Percentiles rank a stretch among this genome's conserved stretches.
These are phyloP conservation scores for Glareola pratincola DNA, from an alignment of 2,113 vertebrate genomes.

Conservation along the genomic window DNA sequence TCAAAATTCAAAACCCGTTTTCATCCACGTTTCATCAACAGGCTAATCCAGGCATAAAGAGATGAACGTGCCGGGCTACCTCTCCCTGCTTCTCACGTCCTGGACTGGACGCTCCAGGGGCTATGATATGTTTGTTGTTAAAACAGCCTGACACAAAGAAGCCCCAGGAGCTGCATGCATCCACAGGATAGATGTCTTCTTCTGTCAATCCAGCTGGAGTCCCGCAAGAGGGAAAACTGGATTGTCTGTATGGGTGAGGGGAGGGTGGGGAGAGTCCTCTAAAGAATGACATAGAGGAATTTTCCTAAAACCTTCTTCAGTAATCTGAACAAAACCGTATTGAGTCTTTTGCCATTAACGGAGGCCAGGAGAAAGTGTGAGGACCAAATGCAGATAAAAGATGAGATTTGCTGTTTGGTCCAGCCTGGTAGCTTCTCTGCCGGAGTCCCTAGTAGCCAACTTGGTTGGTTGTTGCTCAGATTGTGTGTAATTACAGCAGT, in stretches of 20 bases:
- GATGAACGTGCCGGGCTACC: neutral
- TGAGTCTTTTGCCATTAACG: neutral
- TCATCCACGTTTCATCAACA: neutral
- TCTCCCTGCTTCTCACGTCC: neutral
- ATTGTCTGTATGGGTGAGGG: neutral
- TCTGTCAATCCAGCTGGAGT: slow-evolving; percentile 37
- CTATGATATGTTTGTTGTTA: slow-evolving; percentile 44
- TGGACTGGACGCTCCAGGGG: slow-evolving; percentile 17
- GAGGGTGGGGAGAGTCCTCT: neutral
- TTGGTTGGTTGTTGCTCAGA: neutral
- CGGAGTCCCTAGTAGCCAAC: neutral
- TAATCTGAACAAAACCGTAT: neutral
- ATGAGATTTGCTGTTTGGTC: neutral
- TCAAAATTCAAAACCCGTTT: neutral
- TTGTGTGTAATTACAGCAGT: neutral
- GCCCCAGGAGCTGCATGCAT: slow-evolving; percentile 24
- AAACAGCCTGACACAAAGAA: slow-evolving; percentile 51
- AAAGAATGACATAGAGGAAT: slow-evolving; percentile 20
- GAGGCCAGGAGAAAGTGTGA: neutral
- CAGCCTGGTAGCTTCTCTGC: neutral
- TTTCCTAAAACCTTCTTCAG: neutral
- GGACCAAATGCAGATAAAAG: neutral
- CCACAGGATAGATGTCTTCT: slow-evolving; percentile 39
- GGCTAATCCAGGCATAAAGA: neutral
- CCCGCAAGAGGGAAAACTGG: neutral